phyloP scores from a whole-genome alignment of 2,888 invertebrate genomes.

The Gastracanthus pulcherrimus region DNA sequence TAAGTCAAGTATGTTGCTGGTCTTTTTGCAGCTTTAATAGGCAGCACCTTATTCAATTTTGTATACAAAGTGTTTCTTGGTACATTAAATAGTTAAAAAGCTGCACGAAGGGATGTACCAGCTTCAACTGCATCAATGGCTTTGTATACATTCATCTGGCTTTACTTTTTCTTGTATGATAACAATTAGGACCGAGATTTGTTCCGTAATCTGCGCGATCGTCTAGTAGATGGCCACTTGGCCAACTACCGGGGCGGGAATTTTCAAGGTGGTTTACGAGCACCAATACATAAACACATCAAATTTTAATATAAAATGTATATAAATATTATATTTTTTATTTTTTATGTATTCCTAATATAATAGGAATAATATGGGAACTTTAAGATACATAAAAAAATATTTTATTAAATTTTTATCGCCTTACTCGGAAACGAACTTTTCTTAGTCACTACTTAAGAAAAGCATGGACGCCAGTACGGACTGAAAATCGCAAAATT shows the following conservation, averaged over 20 bases:
- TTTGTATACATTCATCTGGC: not conserved
- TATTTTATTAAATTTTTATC: no score
- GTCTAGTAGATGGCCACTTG: not conserved
- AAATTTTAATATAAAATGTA: slow-evolving; percentile 17
- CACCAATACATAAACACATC: not conserved
- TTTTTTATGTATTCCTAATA: not conserved
- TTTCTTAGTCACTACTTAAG: no score
- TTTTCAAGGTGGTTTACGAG: not conserved
- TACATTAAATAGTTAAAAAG: slow-evolving; percentile 11
- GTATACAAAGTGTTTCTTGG: slow-evolving; percentile 36
- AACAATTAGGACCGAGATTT: not conserved
- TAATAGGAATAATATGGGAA: no score
- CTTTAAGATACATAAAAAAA: no score
- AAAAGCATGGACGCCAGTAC: no score
- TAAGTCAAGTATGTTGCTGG: slow-evolving; percentile 29
- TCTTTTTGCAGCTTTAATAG: slow-evolving; percentile 7
- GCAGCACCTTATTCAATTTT: slow-evolving; percentile 13
- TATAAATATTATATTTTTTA: not conserved
- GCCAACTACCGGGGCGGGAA: not conserved
- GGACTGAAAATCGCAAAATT: no score
- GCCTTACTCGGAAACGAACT: no score
- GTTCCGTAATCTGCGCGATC: not conserved
- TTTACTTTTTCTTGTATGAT: not conserved
- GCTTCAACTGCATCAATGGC: slow-evolving; percentile 24
- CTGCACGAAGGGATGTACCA: slow-evolving; percentile 18